Evolutionary conservation across 2,888 invertebrate genomes (phyloP), one percentile per base, ranked within the genome.

Genomic region (Drosophila hamatofila): DNA sequence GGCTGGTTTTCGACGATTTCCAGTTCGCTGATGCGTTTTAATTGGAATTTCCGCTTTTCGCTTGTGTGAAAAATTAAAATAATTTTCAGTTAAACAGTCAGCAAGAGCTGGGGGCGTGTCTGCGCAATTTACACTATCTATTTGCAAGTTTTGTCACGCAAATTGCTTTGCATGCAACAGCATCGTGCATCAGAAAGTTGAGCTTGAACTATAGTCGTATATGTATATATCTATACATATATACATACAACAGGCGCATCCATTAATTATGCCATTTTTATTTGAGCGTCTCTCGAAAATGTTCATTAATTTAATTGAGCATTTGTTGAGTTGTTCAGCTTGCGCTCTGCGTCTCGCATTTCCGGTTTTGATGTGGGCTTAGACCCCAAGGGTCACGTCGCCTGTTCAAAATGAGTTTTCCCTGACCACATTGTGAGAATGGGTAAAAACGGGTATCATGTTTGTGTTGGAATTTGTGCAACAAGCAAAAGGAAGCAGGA

Each of bases 21-120:
- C 77, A 73, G 69, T 52, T 68, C 77, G 67, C 73, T 83, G 90
- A 85, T 88, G 90, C 88, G 77, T 83, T 87, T 87, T 87, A 89
- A 87, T 87, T 89, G 90, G 87, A 87, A 88, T 87, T 87, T 87
- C 87, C 89, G 88, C 76, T 66, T 63, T 51, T 78, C 84, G 75
- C 70, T 70, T 88, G 75, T 67, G 74, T 70, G 77, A 75, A 77
- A 86, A 79, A 83, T 90, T 83, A 79, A 86, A 88, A 86, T 88
- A 78, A 88, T 88, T 77, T 81, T 63, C 69, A 65, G 62, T 33
- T 30, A 51, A 52, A 35, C 60, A 44, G 35, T 30, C 49, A 41
- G 21, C 39, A 27, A 16, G 5, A 23, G 23, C 16, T 9, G 2
- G 7, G 49, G 69, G 68, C 41, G 56, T 49, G 46, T 21, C 39